Conservation (phyloP, 2,113 vertebrate species). For the Lagopus leucura region DNA sequence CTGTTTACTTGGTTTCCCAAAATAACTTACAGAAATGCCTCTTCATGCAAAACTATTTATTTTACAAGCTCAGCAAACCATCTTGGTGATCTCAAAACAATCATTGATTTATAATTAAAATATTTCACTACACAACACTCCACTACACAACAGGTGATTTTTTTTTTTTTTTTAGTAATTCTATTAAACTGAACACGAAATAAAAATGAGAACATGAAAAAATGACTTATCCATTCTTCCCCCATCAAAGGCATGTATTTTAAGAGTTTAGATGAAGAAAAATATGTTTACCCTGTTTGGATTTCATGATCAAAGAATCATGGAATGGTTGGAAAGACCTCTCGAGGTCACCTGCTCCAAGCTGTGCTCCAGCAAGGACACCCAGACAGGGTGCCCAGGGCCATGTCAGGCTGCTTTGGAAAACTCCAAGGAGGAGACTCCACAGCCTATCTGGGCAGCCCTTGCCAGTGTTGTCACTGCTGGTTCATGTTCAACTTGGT, state of each 20-base stretch:
- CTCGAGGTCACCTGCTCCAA: background rate
- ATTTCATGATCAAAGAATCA: background rate
- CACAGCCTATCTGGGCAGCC: background rate
- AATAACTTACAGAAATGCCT: background rate
- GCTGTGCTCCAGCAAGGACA: no score
- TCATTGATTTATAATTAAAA: background rate
- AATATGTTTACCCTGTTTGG: background rate
- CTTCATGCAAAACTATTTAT: background rate
- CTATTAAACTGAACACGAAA: background rate
- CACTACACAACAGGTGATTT: background rate
- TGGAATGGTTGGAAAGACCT: background rate
- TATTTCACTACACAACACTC: background rate
- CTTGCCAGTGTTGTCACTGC: background rate
- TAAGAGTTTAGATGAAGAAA: background rate
- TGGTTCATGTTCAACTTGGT: background rate
- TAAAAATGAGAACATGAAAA: background rate
- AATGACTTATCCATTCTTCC: background rate
- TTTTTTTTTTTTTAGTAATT: background rate
- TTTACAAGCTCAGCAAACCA: background rate
- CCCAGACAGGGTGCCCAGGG: no score
- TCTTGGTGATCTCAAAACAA: background rate
- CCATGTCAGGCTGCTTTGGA: no score
- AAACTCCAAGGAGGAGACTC: background rate
- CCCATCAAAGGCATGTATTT: background rate
- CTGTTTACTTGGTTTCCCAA: conserved; percentile 1